Conservation (phyloP, 2,888 invertebrate genomes). For the Campaea margaritaria region DNA sequence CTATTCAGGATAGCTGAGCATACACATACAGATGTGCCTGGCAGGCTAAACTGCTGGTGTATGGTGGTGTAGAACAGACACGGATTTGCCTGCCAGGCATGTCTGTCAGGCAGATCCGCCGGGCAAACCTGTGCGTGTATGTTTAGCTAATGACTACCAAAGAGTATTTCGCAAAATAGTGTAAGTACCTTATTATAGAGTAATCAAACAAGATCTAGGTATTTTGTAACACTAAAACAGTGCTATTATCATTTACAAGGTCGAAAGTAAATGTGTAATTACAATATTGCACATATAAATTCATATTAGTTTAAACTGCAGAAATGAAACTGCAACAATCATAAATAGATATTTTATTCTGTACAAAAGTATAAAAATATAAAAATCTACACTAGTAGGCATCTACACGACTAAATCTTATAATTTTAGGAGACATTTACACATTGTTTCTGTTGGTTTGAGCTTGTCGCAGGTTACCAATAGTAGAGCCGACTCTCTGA, state of each 20-base stretch:
- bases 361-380: conserved; percentile 71
- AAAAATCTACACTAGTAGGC: conserved; percentile 35
- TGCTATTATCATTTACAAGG: conserved; percentile 13
- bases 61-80: no score
- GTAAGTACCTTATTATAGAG: conserved; percentile 3
- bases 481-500: conserved; percentile 73
- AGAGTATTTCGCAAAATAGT: not conserved
- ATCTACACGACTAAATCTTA: conserved; percentile 35
- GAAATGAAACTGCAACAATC: conserved; percentile 17
- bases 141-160: not conserved
- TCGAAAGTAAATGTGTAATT: conserved; percentile 7
- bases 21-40: no score
- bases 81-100: no score
- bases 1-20: no score
- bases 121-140: no score
- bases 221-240: conserved; percentile 10
- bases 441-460: conserved; percentile 56
- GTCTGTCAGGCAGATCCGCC: no score
- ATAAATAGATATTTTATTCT: conserved; percentile 51
- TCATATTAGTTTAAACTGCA: not conserved
- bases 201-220: conserved; percentile 5
- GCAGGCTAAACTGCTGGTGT: no score
- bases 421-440: conserved; percentile 38
- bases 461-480: conserved; percentile 60
- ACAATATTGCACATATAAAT: conserved; percentile 3